A percentile compares a stretch with the other conserved stretches of the same genome.
Evolutionary conservation across 2,888 invertebrate species (phyloP).

Genomic region (Daptonema setosum): DNA sequence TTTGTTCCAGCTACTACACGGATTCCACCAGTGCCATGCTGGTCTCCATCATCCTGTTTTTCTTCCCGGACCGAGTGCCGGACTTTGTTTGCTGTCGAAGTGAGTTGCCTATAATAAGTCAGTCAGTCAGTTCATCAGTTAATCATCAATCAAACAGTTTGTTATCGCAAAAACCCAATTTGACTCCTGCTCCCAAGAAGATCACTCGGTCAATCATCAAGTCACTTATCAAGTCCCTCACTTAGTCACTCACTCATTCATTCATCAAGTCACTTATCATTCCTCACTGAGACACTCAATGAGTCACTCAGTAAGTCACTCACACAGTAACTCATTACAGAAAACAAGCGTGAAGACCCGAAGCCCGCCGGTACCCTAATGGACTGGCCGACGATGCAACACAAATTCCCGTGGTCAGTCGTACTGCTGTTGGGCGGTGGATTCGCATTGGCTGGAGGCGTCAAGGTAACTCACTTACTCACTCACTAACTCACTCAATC

Average conservation of each 20-base stretch:
- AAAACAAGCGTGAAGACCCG: too few relatives aligned
- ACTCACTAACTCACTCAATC: too few relatives aligned
- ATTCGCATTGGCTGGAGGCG: constrained; percentile 20
- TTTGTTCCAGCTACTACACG: constrained; percentile 15
- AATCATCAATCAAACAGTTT: neutral
- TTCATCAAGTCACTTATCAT: too few relatives aligned
- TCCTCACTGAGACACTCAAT: too few relatives aligned
- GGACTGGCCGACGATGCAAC: constrained; percentile 21
- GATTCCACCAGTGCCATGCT: constrained; percentile 45
- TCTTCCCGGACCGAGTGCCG: constrained; percentile 50
- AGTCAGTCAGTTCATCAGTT: neutral
- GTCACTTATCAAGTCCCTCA: too few relatives aligned
- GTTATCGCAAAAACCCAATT: too few relatives aligned
- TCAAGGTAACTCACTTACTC: too few relatives aligned
- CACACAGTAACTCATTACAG: too few relatives aligned
- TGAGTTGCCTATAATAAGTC: neutral
- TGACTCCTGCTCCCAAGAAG: too few relatives aligned
- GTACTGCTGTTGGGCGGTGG: constrained; percentile 22
- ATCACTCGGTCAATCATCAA: too few relatives aligned
- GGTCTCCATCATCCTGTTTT: constrained; percentile 59
- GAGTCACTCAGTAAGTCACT: too few relatives aligned
- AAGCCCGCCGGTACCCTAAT: constrained; percentile 33
- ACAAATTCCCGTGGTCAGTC: constrained; percentile 20
- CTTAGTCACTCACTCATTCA: too few relatives aligned
- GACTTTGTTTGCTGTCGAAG: constrained; percentile 8